Conservation (phyloP, 2,888 invertebrate genomes). For the Alcis repandata region DNA sequence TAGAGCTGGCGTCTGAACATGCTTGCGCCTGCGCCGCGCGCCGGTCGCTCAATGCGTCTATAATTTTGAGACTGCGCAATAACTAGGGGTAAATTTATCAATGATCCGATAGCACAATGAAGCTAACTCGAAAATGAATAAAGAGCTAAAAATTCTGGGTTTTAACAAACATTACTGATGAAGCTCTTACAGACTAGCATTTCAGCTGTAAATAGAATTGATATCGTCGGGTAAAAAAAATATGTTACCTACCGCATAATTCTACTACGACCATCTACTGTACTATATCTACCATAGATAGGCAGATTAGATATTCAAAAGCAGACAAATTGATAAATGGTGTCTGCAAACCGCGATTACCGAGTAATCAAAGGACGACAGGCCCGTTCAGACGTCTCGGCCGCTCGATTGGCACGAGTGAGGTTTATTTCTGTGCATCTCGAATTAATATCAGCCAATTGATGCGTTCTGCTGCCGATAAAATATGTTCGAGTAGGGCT, state of each 20-base stretch:
- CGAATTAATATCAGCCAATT: conserved; percentile 55
- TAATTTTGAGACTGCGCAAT: too few relatives aligned
- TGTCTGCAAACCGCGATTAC: conserved; percentile 5
- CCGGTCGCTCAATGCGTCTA: too few relatives aligned
- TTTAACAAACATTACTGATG: too few relatives aligned
- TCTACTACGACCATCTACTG: too few relatives aligned
- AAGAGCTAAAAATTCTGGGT: too few relatives aligned
- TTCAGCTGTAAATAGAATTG: too few relatives aligned
- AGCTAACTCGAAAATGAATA: too few relatives aligned
- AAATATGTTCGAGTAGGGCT: conserved; percentile 11
- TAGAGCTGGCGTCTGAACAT: background rate
- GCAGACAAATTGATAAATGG: background rate
- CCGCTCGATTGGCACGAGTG: conserved; percentile 56
- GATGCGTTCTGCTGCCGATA: conserved; percentile 44
- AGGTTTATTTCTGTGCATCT: conserved; percentile 60
- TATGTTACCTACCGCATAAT: too few relatives aligned
- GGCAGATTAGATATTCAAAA: background rate
- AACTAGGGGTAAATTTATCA: too few relatives aligned
- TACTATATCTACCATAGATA: background rate
- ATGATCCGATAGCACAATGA: too few relatives aligned
- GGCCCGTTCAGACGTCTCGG: conserved; percentile 41
- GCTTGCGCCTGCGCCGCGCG: background rate
- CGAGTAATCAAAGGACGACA: conserved; percentile 44
- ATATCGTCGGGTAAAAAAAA: too few relatives aligned
- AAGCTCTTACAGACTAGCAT: too few relatives aligned